These are phyloP conservation scores for Xanthorhoe designata DNA, from an alignment of 2,888 invertebrate genomes.

Conservation along the genomic window DNA sequence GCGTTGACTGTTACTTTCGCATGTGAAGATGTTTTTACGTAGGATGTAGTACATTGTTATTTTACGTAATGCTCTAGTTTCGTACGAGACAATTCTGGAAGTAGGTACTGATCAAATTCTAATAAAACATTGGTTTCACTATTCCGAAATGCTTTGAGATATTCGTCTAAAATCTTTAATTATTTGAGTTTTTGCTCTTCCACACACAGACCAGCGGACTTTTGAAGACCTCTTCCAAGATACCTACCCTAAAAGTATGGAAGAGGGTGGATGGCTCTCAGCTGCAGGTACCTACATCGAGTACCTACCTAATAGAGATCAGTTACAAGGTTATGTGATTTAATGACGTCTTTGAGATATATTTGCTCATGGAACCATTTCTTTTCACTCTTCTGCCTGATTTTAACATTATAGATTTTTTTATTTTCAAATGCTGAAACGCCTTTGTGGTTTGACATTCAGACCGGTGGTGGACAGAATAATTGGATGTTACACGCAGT, in stretches of 20 bases:
- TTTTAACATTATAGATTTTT: neutral
- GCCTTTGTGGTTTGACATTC: neutral
- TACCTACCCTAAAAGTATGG: too few relatives aligned
- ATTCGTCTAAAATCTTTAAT: too few relatives aligned
- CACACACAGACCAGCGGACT: too few relatives aligned
- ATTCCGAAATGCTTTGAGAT: too few relatives aligned
- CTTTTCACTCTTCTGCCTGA: neutral
- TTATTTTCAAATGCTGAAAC: neutral
- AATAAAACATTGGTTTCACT: neutral
- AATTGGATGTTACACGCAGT: neutral
- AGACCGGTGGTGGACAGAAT: neutral
- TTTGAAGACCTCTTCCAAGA: too few relatives aligned
- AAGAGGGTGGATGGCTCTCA: too few relatives aligned
- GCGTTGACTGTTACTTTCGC: slow-evolving; percentile 35
- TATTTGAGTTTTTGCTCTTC: too few relatives aligned
- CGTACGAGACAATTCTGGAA: slow-evolving; percentile 2
- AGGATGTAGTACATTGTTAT: slow-evolving; percentile 19
- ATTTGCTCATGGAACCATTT: too few relatives aligned
- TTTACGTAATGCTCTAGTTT: slow-evolving; percentile 11
- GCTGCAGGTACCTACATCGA: too few relatives aligned
- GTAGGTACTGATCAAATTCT: neutral
- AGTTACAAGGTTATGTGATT: too few relatives aligned
- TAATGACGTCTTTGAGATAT: too few relatives aligned
- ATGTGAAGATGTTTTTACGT: slow-evolving; percentile 31
- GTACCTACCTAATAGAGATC: too few relatives aligned